Evolutionary conservation across 2,113 vertebrate species (phyloP), one percentile per base, ranked within the genome.

Genomic region (Percina caprodes): DNA sequence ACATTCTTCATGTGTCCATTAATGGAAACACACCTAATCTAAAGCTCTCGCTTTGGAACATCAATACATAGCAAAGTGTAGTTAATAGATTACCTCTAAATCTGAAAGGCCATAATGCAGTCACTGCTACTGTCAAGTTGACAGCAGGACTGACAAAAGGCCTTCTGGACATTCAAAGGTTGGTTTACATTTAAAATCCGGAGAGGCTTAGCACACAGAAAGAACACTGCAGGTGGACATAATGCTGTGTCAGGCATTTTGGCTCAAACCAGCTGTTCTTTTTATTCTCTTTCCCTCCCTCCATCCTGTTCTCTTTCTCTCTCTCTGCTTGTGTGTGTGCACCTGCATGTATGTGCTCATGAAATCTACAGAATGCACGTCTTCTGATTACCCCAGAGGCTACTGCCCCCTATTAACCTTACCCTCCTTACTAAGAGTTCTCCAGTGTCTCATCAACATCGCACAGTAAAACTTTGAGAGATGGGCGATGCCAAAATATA

Each of bases 321-420:
- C 52, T 62, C n/a, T 1, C 59, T 13, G 69, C 24, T 15, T 71
- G 15, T 65, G 69, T 54, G 66, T 78, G 54, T 63, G 45, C 24
- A 30, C 46, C 52, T 81, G 66, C 48, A 60, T 88, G 82, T 51
- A 77, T 77, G 80, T 72, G 58, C 67, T 72, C 66, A 79, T 69
- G 59, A 56, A 75, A 82, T 77, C 45, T 60, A 81, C 77, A 87
- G 51, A 90, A 83, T 74, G 72, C 72, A 86, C 89, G 68, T 78
- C 60, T 58, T 86, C 75, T 91, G 77, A 90, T 91, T 91, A 91
- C 79, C 85, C 83, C 69, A 49, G 85, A 77, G 77, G 85, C 74
- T 80, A 15, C 54, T 82, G 79, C 82, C 80, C 84, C 84, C 87
- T 77, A 94, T 93, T 95, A 93, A 94, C 92, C 92, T 82, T 75